Percentiles rank a stretch among this genome's conserved stretches.
Evolutionary conservation across 1,140 invertebrate species (phyloP).

Genomic region (Marisa cornuarietis): DNA sequence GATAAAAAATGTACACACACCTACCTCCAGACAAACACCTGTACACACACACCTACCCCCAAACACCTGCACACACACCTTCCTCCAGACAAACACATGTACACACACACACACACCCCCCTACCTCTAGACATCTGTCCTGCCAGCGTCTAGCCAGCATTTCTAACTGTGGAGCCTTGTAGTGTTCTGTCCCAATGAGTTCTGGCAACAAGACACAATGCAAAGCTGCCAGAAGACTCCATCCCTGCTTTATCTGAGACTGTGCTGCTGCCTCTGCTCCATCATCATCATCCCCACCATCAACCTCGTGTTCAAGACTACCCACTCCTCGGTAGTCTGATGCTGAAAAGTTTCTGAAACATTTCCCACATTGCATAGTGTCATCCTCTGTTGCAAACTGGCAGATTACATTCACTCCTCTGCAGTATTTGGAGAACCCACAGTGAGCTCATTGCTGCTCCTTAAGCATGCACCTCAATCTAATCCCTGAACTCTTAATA

Average conservation of each 20-base stretch:
- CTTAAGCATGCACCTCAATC: no score
- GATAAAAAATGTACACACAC: background rate
- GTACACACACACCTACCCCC: background rate
- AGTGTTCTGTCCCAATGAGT: constrained; percentile 77
- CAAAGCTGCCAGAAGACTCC: constrained; percentile 93
- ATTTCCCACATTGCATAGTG: no score
- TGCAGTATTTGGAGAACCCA: no score
- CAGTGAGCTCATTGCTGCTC: no score
- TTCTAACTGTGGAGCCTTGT: constrained; percentile 93
- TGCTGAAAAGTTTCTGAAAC: no score
- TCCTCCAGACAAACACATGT: background rate
- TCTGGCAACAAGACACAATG: constrained; percentile 97
- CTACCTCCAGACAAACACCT: background rate
- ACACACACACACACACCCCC: background rate
- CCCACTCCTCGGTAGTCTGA: no score
- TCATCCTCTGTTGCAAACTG: no score
- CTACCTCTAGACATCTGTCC: constrained; percentile 92
- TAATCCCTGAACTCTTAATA: no score
- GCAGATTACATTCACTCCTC: no score
- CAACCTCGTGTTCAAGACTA: background rate
- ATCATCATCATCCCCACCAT: constrained; percentile 26
- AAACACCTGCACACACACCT: background rate
- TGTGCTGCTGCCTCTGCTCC: constrained; percentile 28
- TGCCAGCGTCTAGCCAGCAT: constrained; percentile 98
- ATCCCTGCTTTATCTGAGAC: constrained; percentile 70